Evolutionary conservation across 2,888 invertebrate species (phyloP).

Genomic region (Apotomis betuletana): DNA sequence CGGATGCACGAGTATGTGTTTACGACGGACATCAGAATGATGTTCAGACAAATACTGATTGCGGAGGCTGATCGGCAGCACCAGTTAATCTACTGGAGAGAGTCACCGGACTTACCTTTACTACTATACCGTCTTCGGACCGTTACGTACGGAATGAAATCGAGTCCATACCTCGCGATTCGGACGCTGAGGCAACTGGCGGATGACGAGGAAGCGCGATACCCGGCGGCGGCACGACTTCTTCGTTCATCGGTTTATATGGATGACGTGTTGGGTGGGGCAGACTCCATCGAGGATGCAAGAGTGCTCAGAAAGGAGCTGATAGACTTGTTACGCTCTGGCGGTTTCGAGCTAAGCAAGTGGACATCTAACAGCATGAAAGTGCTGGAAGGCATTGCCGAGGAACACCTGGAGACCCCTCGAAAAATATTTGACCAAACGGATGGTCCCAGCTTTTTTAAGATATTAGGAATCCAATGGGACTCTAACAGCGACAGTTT

Average conservation of each 20-base stretch:
- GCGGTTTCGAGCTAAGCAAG: slow-evolving; percentile 1
- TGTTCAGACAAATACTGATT: slow-evolving; percentile 1
- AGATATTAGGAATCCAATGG: too few relatives aligned
- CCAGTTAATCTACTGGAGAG: slow-evolving; percentile 12
- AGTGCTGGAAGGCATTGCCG: not conserved
- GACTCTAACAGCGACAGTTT: too few relatives aligned
- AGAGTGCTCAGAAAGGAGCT: not conserved
- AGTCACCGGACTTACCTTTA: slow-evolving; percentile 8
- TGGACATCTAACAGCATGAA: not conserved
- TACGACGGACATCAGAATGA: slow-evolving; percentile 11
- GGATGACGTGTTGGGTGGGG: slow-evolving; percentile 16
- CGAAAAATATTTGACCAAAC: too few relatives aligned
- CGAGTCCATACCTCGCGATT: slow-evolving; percentile 8
- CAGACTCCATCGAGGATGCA: not conserved
- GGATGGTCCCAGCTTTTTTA: too few relatives aligned
- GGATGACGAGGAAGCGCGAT: slow-evolving; percentile 8
- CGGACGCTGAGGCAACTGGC: slow-evolving; percentile 1
- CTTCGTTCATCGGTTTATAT: slow-evolving; percentile 1
- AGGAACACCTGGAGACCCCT: not conserved
- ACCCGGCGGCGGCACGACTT: slow-evolving; percentile 4
- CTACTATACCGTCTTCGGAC: not conserved
- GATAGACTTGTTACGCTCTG: not conserved
- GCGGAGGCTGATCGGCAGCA: not conserved
- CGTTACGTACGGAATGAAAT: not conserved
- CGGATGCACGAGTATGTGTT: not conserved